Base-by-base conservation (phyloP, 2,113 vertebrate genomes). In the Coptodon rendalli region DNA sequence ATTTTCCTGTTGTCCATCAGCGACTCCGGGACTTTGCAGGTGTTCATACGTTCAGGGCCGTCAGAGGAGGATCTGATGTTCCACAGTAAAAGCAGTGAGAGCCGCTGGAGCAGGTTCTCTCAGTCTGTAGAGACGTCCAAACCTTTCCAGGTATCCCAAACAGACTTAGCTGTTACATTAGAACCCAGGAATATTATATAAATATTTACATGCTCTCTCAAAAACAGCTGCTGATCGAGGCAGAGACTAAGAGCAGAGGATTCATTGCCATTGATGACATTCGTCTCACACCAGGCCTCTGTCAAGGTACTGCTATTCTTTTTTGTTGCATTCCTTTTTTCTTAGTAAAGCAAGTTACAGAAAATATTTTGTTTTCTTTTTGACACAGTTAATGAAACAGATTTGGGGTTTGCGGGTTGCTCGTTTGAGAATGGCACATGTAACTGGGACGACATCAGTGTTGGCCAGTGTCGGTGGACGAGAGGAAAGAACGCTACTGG, bases 251-350 rank as follows among this genome's bases (percentile, higher is more conserved):
- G 78, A 80, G 52, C 19, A 71, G 31, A 59, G 96, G 95, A 54
- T 96, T 94, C 16, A 88, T 96, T 56, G 96, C 96, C 57, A 80
- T 97, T 43, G 96, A 97, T 88, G 96, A 97, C 82, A 89, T 97
- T 87, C 87, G 45, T 76, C 45, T 97, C 68, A 94, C 89, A 52
- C 80, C 94, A 38, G 95, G 95, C 12, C 38, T 57, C 54, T 97
- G 96, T 93, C 83, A 82, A 92, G 96, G 96, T 96, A 89, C 6
- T 1, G 43, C 14, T 3, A 8, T 57, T 29, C 40, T 43, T 43
- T 84, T 45, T 84, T 10, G 5, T 43, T 56, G 36, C 4, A 16
- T 48, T 19, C 11, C 5, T 6, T 57, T 71, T 16, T 19, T 56
- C 4, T 71, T 80, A 24, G 45, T 7, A 7, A 76, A 79, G 24